Base-by-base conservation (phyloP, 2,797 vertebrate species). In the Enteromius paludinosus region DNA sequence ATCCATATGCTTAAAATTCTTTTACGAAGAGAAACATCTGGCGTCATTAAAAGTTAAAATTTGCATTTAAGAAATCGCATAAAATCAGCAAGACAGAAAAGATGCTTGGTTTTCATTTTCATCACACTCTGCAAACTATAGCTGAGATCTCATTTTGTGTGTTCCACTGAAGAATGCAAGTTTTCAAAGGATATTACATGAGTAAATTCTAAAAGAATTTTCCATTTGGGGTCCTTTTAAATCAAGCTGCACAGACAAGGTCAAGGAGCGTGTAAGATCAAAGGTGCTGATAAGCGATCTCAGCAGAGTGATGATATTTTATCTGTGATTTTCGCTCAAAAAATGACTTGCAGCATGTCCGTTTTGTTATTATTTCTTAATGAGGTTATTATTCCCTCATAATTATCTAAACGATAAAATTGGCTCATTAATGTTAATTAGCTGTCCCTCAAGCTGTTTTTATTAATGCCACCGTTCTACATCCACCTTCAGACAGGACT, bases 281-380 rank as follows among this genome's bases (percentile, higher is more conserved):
- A 66, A 38, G 14, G 7, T 38, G 28, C 43, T 33, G 30, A 5
- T 35, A 17, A 73, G 47, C 1, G 1, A 54, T 49, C 69, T 30
- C 25, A 30, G 25, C 41, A 25, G 43, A 52, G 15, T 33, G 45
- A 30, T 61, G 4, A n/a, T 18, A 33, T 81, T 62, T 72, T 47
- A 49, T 73, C 41, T 73, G 28, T 35, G 18, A 35, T 30, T 47
- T 81, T 23, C 30, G 18, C 59, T 38, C 14, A 72, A 81, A 62
- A 25, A 64, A 52, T 14, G 20, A 41, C 9, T 45, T 35, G 23
- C 45, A 64, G 66, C 23, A n/a, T 74, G 3, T 23, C n/a, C 12
- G 20, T 62, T 70, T 72, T 49, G 62, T 66, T n/a, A 41, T 66
- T 66, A 54, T 56, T 54, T 66, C 47, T 66, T 41, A 43, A 82